Percentiles rank a stretch among this genome's conserved stretches.
phyloP scores from a whole-genome alignment of 2,797 vertebrate genomes.

The Parauchenoglanis ngamensis region DNA sequence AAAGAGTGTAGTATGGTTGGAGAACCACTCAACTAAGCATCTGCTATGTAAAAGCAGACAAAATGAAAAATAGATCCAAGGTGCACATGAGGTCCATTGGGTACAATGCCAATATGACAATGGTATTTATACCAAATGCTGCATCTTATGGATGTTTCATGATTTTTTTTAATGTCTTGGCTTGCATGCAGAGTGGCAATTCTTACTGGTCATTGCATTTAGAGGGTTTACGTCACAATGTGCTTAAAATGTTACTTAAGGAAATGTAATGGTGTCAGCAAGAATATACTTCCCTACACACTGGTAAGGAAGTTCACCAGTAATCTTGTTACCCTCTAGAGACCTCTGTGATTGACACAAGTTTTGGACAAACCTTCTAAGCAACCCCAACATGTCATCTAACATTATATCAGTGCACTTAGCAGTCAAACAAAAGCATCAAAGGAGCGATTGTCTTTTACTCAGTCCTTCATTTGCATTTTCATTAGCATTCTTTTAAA shows the following conservation, averaged over 20 bases:
- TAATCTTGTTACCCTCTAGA: slow-evolving; percentile 11
- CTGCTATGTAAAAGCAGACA: neutral
- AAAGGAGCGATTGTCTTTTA: slow-evolving; percentile 35
- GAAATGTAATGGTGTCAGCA: neutral
- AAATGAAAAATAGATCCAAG: neutral
- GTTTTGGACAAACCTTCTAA: neutral
- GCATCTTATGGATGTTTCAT: neutral
- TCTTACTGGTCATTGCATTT: neutral
- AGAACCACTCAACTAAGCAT: neutral
- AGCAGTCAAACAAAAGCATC: slow-evolving; percentile 6
- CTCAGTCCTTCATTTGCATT: slow-evolving; percentile 1
- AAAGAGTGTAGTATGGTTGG: neutral
- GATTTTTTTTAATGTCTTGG: neutral
- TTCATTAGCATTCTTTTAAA: slow-evolving; percentile 43
- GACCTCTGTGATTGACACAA: slow-evolving; percentile 8
- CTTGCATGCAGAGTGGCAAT: neutral
- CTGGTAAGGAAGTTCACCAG: neutral
- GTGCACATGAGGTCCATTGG: neutral
- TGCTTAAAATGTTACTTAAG: neutral
- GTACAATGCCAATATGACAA: neutral
- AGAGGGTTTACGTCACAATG: neutral
- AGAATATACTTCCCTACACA: neutral
- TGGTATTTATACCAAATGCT: neutral
- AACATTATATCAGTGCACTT: neutral
- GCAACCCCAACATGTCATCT: neutral